phyloP scores from a whole-genome alignment of 2,888 invertebrate genomes.

The Caenorhabditis panamensis region DNA sequence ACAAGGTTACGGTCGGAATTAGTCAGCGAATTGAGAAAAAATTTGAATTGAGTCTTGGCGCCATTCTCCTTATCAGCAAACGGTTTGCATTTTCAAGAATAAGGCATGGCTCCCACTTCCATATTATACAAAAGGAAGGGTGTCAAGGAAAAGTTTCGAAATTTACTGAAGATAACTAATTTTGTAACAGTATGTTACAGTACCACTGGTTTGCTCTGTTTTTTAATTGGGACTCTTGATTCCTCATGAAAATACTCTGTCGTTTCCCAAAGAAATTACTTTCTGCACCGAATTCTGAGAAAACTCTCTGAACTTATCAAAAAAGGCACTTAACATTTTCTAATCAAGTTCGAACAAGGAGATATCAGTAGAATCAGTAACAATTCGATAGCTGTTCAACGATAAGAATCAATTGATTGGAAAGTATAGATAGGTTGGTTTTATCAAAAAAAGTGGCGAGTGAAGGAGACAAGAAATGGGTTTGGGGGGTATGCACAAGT shows the following conservation, averaged over 20 bases:
- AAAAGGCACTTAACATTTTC: neutral
- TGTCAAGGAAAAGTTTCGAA: neutral
- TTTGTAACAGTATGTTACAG: no score
- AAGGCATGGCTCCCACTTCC: neutral
- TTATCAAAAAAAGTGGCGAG: slow-evolving; percentile 46
- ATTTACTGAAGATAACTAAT: no score
- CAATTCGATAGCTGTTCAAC: slow-evolving; percentile 45
- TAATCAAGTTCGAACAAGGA: slow-evolving; percentile 11
- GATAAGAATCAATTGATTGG: slow-evolving; percentile 57
- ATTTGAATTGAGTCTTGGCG: slow-evolving; percentile 16
- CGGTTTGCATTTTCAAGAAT: slow-evolving; percentile 7
- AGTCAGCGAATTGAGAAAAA: slow-evolving; percentile 8
- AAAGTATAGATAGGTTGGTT: slow-evolving; percentile 55
- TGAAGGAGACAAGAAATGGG: slow-evolving; percentile 29
- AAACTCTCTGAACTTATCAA: neutral
- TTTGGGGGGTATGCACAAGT: slow-evolving; percentile 18
- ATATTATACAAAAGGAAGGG: neutral
- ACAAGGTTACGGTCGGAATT: neutral
- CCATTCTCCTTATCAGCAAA: slow-evolving; percentile 27
- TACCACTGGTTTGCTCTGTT: no score
- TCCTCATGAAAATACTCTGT: no score
- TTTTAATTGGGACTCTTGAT: no score
- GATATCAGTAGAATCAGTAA: slow-evolving; percentile 49
- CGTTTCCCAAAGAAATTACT: no score
- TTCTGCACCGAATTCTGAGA: neutral